These are phyloP conservation scores for Corapipo altera DNA, from an alignment of 2,113 vertebrate genomes.

Conservation along the genomic window DNA sequence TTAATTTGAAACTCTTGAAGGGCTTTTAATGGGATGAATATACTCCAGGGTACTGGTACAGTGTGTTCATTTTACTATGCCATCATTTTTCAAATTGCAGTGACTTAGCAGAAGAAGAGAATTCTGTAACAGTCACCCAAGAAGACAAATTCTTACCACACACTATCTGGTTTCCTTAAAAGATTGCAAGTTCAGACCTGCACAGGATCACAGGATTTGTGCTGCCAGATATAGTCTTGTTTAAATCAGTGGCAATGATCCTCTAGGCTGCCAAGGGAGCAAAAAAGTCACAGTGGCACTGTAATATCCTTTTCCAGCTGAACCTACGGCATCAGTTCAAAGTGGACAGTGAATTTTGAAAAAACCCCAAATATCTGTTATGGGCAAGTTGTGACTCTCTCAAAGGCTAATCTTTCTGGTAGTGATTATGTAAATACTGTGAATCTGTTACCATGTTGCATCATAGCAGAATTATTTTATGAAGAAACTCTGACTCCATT, in stretches of 20 bases:
- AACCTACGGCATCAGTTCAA: background rate
- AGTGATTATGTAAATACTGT: background rate
- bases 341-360: background rate
- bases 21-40: background rate
- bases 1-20: background rate
- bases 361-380: background rate
- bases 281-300: background rate
- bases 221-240: background rate
- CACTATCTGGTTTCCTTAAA: background rate
- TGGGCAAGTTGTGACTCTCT: background rate
- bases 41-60: background rate
- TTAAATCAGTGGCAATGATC: background rate
- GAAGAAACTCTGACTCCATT: conserved; percentile 55
- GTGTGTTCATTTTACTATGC: background rate
- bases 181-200: background rate
- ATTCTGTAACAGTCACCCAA: background rate
- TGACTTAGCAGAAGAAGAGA: background rate
- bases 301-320: background rate
- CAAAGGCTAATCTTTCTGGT: background rate
- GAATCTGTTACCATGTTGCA: background rate
- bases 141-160: background rate
- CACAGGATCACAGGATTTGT: background rate
- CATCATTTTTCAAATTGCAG: background rate
- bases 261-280: background rate
- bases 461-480: conserved; percentile 35